Percentiles rank a stretch among this genome's conserved stretches.
phyloP scores from a whole-genome alignment of 2,113 vertebrate genomes.

The Tetrax tetrax region DNA sequence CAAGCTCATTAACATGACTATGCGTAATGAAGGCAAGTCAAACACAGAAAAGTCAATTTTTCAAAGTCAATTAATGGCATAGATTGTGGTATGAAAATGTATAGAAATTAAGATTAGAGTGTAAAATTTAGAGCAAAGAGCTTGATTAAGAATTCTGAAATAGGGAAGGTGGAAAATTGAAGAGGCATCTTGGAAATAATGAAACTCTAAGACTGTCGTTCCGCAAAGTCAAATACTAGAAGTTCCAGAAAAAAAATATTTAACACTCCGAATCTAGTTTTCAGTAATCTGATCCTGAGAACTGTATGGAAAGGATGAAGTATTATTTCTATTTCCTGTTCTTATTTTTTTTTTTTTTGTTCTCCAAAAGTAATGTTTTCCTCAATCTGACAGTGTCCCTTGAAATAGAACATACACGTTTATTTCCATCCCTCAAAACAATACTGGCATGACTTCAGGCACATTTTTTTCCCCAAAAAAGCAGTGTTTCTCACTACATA shows the following conservation, averaged over 20 bases:
- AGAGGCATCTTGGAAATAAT: neutral
- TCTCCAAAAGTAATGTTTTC: neutral
- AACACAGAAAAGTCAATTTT: neutral
- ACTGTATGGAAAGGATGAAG: neutral
- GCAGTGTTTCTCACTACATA: neutral
- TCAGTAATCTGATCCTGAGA: neutral
- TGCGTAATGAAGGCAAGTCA: neutral
- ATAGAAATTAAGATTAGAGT: neutral
- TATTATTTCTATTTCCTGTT: neutral
- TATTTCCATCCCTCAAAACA: slow-evolving; percentile 1
- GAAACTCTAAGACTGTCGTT: neutral
- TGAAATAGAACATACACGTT: neutral
- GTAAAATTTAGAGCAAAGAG: neutral
- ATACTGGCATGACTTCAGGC: neutral
- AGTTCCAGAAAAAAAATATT: neutral
- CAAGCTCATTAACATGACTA: neutral
- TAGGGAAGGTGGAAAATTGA: neutral
- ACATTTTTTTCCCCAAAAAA: neutral
- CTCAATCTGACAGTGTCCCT: neutral
- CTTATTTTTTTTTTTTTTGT: neutral
- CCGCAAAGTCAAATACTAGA: neutral
- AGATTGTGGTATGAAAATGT: neutral
- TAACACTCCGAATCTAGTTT: neutral
- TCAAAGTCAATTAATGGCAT: neutral
- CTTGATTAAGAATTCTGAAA: neutral